Evolutionary conservation across 2,113 vertebrate species (phyloP).

Genomic region (Puntigrus tetrazona): DNA sequence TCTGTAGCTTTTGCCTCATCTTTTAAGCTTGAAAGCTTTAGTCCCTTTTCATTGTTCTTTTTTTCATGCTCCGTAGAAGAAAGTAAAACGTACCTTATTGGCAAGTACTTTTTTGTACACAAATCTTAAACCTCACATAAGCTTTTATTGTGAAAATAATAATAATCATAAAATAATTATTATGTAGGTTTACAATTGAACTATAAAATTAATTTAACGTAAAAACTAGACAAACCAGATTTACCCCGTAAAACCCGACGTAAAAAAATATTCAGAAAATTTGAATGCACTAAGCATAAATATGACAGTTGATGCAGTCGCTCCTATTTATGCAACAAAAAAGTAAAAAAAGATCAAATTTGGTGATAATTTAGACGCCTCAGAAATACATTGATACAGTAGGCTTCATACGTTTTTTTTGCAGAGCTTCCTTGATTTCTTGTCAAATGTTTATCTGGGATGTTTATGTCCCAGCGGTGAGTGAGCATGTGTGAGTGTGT

Average conservation of each 20-base stretch:
- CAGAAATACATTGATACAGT: not conserved
- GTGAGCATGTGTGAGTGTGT: slow-evolving; percentile 23
- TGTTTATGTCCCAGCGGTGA: slow-evolving; percentile 8
- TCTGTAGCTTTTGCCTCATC: not conserved
- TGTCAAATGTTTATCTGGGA: slow-evolving; percentile 23
- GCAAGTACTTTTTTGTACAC: not conserved
- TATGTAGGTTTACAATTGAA: not conserved
- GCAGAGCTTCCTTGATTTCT: not conserved
- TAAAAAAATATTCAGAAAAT: too few species aligned
- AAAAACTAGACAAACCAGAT: not conserved
- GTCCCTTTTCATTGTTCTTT: not conserved
- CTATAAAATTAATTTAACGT: not conserved
- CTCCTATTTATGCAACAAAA: not conserved
- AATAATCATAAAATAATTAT: not conserved
- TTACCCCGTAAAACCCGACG: too few species aligned
- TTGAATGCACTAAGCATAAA: not conserved
- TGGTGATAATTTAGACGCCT: not conserved
- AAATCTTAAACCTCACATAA: not conserved
- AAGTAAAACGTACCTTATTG: not conserved
- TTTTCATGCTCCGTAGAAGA: not conserved
- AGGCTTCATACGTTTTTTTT: not conserved
- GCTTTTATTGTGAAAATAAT: too few species aligned
- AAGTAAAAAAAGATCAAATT: too few species aligned
- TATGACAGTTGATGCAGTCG: not conserved
- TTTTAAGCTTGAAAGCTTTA: not conserved